Evolutionary conservation across 1,140 invertebrate genomes (phyloP).

Genomic region (Conus ventricosus): DNA sequence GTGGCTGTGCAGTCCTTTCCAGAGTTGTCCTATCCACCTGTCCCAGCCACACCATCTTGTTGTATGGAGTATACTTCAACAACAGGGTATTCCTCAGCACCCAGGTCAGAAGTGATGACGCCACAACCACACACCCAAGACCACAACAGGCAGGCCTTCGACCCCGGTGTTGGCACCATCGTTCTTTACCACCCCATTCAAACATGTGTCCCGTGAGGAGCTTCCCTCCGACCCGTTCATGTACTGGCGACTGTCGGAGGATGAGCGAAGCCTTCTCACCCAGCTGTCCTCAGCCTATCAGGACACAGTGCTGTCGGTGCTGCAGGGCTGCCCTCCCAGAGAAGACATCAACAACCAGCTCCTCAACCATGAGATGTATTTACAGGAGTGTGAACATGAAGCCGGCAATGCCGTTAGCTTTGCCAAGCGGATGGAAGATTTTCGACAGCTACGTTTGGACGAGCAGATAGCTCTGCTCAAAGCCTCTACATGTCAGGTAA

Average conservation of each 20-base stretch:
- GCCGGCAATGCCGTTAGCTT: slow-evolving; percentile 13
- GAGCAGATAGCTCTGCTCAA: slow-evolving; percentile 31
- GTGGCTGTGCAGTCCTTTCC: not conserved
- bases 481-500: slow-evolving; percentile 28
- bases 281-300: slow-evolving; percentile 31
- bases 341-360: slow-evolving; percentile 1
- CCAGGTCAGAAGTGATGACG: not conserved
- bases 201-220: slow-evolving; percentile 27
- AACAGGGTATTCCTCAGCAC: not conserved
- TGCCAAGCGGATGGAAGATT: slow-evolving; percentile 31
- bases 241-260: slow-evolving; percentile 33
- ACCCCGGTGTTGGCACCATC: no score
- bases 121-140: not conserved
- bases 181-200: not conserved
- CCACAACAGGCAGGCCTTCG: not conserved
- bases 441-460: slow-evolving; percentile 10
- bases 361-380: not conserved
- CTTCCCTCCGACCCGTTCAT: slow-evolving; percentile 29
- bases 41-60: not conserved
- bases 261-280: slow-evolving; percentile 25
- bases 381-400: slow-evolving; percentile 16
- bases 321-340: slow-evolving; percentile 19
- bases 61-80: not conserved
- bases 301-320: slow-evolving; percentile 31
- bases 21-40: not conserved